These are phyloP conservation scores for Plectropomus leopardus DNA, from an alignment of 2,113 vertebrate genomes.

Conservation along the genomic window DNA sequence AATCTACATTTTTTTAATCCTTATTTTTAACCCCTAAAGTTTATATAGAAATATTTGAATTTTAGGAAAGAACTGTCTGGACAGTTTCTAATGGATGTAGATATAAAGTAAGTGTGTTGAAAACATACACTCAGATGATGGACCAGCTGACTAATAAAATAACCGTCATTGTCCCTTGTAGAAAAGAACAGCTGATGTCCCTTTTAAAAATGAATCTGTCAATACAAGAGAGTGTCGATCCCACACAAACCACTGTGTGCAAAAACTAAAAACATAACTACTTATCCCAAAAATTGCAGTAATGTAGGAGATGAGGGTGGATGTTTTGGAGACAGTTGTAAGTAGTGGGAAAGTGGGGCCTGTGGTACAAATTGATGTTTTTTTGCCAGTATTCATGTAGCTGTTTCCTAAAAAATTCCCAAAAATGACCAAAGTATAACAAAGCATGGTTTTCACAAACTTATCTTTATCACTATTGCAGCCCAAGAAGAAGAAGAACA, in stretches of 20 bases:
- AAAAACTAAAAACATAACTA: background rate
- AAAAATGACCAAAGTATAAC: background rate
- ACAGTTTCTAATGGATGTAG: no score
- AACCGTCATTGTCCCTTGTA: no score
- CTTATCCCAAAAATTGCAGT: no score
- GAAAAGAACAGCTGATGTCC: no score
- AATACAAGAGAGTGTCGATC: background rate
- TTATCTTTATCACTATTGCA: conserved; percentile 60
- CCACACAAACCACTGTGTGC: background rate
- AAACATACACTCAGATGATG: background rate
- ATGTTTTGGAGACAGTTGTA: background rate
- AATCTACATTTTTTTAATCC: no score
- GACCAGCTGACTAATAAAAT: background rate
- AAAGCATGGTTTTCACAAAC: no score
- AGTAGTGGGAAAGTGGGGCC: background rate
- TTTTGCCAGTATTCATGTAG: background rate
- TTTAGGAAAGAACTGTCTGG: no score
- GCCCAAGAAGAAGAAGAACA: conserved; percentile 97
- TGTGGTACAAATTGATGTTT: background rate
- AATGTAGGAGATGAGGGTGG: no score
- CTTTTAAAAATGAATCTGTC: no score
- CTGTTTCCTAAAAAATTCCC: background rate
- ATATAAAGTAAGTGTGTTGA: no score
- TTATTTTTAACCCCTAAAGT: background rate
- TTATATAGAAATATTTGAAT: background rate